These are phyloP conservation scores for Sebastes taczanowskii DNA, from an alignment of 2,797 vertebrate genomes.

Conservation along the genomic window DNA sequence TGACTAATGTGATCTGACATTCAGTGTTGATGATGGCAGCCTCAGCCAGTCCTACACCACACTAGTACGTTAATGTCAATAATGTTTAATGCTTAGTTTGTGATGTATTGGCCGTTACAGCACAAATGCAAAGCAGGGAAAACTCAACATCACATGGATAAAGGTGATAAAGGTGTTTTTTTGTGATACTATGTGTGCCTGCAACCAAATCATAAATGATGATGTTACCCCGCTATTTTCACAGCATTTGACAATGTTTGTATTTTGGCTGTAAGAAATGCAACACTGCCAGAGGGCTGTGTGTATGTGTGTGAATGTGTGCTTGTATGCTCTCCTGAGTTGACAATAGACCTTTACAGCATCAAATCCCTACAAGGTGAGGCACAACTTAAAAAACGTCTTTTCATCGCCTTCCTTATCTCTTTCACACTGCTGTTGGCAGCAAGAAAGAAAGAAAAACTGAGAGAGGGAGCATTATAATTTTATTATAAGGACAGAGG, in stretches of 20 bases:
- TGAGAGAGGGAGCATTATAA: constrained; percentile 75
- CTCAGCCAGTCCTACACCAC: background rate
- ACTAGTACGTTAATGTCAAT: constrained; percentile 26
- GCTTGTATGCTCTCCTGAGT: constrained; percentile 59
- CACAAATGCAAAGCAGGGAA: constrained; percentile 13
- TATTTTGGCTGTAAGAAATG: constrained; percentile 57
- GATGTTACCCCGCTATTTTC: constrained; percentile 53
- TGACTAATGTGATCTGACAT: constrained; percentile 40
- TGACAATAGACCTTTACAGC: constrained; percentile 77
- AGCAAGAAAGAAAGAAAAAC: constrained; percentile 66
- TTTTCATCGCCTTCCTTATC: constrained; percentile 78
- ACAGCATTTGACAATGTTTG: constrained; percentile 65
- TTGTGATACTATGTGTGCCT: constrained; percentile 30
- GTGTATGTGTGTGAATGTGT: constrained; percentile 40
- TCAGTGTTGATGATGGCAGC: constrained; percentile 25
- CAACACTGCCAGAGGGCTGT: constrained; percentile 70
- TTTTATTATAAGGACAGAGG: constrained; percentile 81
- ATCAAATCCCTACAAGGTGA: constrained; percentile 81
- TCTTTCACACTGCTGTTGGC: constrained; percentile 79
- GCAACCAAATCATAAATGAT: constrained; percentile 51
- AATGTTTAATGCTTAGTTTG: constrained; percentile 7
- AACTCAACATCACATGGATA: constrained; percentile 16
- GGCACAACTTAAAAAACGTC: constrained; percentile 73
- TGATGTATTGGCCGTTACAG: background rate
- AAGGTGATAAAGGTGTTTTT: constrained; percentile 28